phyloP scores from a whole-genome alignment of 37 sponge, comb jelly and placozoan species.

The Aphrocallistes beatrix region DNA sequence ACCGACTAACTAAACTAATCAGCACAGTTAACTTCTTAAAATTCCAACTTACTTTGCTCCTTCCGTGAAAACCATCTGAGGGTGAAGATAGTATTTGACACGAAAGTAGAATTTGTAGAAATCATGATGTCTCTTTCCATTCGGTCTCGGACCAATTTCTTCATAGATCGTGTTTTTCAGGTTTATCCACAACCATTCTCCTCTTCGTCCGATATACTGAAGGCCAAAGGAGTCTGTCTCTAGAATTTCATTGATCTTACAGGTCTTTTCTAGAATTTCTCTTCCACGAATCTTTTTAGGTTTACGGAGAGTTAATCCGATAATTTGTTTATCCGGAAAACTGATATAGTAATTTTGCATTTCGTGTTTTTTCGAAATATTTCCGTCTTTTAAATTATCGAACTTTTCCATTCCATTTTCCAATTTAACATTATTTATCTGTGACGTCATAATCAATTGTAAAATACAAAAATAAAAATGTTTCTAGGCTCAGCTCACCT shows the following conservation, averaged over 20 bases:
- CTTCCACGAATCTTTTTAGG: not conserved
- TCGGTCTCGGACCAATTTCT: not conserved
- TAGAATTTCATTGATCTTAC: not conserved
- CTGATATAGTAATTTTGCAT: not conserved
- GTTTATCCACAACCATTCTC: not conserved
- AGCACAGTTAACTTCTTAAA: no score
- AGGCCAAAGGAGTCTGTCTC: not conserved
- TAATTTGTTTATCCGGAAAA: not conserved
- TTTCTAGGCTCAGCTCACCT: not conserved
- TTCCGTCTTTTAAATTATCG: no score
- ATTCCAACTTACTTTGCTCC: constrained; percentile 1
- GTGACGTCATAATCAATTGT: not conserved
- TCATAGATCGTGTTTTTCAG: not conserved
- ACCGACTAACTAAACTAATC: no score
- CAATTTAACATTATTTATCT: not conserved
- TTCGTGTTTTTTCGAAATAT: not conserved
- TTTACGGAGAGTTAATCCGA: not conserved
- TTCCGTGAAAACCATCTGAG: not conserved
- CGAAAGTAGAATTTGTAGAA: not conserved
- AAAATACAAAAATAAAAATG: not conserved
- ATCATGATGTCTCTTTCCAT: not conserved
- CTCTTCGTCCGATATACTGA: not conserved
- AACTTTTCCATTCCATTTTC: no score
- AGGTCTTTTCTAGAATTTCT: not conserved
- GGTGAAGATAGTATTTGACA: not conserved